phyloP scores from a whole-genome alignment of 2,113 vertebrate genomes.

The Cyprinodon tularosa region DNA sequence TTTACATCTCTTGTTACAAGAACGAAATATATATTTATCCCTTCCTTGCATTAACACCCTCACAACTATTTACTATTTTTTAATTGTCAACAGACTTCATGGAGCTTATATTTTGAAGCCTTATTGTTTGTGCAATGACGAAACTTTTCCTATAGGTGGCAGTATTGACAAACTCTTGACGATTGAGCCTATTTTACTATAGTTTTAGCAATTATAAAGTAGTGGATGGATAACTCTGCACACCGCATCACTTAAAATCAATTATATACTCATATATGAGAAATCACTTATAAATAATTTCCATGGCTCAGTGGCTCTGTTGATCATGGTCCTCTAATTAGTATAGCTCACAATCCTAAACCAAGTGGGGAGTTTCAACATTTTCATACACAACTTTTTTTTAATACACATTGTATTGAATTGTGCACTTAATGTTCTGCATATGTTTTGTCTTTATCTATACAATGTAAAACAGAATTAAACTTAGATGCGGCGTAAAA shows the following conservation, averaged over 20 bases:
- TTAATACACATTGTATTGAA: not conserved
- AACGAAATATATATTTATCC: too few species aligned
- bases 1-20: too few species aligned
- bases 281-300: too few species aligned
- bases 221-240: not conserved
- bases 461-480: fast-evolving
- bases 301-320: not conserved
- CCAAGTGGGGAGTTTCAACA: not conserved
- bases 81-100: not conserved
- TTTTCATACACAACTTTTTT: not conserved
- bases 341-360: not conserved
- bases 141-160: slow-evolving; percentile 14
- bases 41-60: too few species aligned
- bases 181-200: too few species aligned
- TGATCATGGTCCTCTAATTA: slow-evolving; percentile 42
- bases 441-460: not conserved
- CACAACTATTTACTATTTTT: not conserved
- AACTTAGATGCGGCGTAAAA: fast-evolving
- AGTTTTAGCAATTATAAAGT: too few species aligned
- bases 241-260: not conserved
- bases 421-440: fast-evolving
- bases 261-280: too few species aligned
- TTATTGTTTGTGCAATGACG: not conserved
- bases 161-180: not conserved
- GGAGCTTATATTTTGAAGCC: not conserved